Conservation (phyloP, 2,888 invertebrate genomes). For the Teleiodes luculella region DNA sequence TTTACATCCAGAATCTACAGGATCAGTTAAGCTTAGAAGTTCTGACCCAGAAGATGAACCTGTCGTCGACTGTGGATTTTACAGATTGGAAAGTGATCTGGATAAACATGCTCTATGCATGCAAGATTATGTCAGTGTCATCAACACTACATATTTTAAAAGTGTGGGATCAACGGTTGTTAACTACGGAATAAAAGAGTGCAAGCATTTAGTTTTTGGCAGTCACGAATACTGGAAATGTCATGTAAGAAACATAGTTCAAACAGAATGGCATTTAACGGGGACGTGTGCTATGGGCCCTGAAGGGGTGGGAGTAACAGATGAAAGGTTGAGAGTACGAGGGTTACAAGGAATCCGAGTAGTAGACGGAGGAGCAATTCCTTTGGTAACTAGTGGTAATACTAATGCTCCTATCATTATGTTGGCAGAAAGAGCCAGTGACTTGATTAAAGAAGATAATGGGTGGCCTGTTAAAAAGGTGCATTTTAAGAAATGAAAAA, state of each 20-base stretch:
- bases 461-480: not conserved
- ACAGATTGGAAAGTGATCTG: slow-evolving; percentile 34
- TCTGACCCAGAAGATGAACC: slow-evolving; percentile 38
- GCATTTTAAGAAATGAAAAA: too few species aligned
- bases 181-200: slow-evolving; percentile 54
- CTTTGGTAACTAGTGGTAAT: slow-evolving; percentile 78
- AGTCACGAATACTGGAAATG: slow-evolving; percentile 49
- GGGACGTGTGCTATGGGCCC: slow-evolving; percentile 55
- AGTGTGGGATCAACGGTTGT: slow-evolving; percentile 27
- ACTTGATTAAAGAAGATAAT: slow-evolving; percentile 71
- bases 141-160: slow-evolving; percentile 32
- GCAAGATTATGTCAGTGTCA: slow-evolving; percentile 30
- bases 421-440: slow-evolving; percentile 81
- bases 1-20: slow-evolving; percentile 44
- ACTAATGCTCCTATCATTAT: slow-evolving; percentile 80
- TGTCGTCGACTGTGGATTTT: slow-evolving; percentile 38
- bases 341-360: slow-evolving; percentile 78
- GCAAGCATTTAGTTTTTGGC: too few species aligned
- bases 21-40: slow-evolving; percentile 38
- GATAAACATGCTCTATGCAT: slow-evolving; percentile 31
- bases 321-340: slow-evolving; percentile 52
- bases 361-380: slow-evolving; percentile 82
- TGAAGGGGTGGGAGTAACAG: slow-evolving; percentile 37
- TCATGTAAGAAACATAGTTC: slow-evolving; percentile 51
- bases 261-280: slow-evolving; percentile 78